Percentiles rank a stretch among this genome's conserved stretches.
phyloP scores from a whole-genome alignment of 2,797 vertebrate genomes.

The Onychomys leucogaster region DNA sequence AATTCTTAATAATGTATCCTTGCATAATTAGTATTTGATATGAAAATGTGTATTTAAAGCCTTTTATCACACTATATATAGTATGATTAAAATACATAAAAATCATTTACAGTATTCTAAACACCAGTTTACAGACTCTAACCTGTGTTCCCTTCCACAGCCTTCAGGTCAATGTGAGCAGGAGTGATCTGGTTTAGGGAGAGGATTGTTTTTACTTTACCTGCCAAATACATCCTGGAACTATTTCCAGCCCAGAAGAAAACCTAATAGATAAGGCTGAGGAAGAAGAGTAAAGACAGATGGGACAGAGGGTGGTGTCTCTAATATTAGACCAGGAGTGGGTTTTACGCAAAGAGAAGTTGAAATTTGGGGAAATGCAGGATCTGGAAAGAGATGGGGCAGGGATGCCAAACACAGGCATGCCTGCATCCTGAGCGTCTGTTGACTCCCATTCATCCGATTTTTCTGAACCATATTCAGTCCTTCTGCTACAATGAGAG shows the following conservation, averaged over 20 bases:
- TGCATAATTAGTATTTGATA: not conserved
- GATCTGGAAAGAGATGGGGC: not conserved
- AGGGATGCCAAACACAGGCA: not conserved
- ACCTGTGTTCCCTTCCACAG: not conserved
- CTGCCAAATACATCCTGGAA: not conserved
- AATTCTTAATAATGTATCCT: not conserved
- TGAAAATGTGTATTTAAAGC: not conserved
- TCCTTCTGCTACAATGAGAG: not conserved
- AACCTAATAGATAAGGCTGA: not conserved
- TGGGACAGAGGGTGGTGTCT: not conserved
- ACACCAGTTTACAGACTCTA: not conserved
- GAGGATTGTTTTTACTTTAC: not conserved
- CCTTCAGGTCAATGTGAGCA: not conserved
- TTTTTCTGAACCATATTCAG: not conserved
- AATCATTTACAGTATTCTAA: not conserved
- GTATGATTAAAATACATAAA: not conserved
- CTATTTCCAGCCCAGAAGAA: not conserved
- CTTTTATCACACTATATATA: not conserved
- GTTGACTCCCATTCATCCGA: not conserved
- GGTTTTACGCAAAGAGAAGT: not conserved
- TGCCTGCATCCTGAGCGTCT: not conserved
- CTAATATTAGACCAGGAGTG: not conserved
- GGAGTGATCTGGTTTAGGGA: not conserved
- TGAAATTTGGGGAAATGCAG: not conserved
- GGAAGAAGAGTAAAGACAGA: not conserved